phyloP scores from a whole-genome alignment of 2,888 invertebrate species.

The Nemotelus nigrinus region DNA sequence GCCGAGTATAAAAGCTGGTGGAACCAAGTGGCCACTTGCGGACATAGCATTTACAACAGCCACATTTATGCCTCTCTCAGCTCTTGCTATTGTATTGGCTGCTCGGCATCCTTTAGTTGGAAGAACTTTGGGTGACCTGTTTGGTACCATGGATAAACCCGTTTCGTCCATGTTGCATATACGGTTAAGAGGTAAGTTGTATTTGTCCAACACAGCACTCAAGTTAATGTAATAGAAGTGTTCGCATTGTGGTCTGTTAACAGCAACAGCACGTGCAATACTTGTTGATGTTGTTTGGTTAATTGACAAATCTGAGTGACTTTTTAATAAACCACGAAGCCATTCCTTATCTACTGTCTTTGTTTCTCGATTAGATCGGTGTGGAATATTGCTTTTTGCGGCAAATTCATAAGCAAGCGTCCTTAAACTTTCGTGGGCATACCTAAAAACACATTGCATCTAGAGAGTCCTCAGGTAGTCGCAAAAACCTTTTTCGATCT shows the following conservation, averaged over 20 bases:
- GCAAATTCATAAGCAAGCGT: too few relatives aligned
- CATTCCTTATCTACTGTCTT: too few relatives aligned
- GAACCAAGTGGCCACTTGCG: background rate
- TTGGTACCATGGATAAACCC: background rate
- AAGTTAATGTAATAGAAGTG: slow-evolving; percentile 4
- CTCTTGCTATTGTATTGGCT: background rate
- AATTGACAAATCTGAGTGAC: background rate
- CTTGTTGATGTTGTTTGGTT: background rate
- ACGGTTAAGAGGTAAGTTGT: background rate
- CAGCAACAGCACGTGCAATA: slow-evolving; percentile 3
- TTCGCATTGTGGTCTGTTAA: slow-evolving; percentile 15
- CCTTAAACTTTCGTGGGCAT: too few relatives aligned
- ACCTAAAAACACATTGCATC: too few relatives aligned
- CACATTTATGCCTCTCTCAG: background rate
- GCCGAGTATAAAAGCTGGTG: background rate
- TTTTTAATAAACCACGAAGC: too few relatives aligned
- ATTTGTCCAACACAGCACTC: slow-evolving; percentile 7
- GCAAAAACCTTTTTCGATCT: too few relatives aligned
- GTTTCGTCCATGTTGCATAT: background rate
- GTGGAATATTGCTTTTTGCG: too few relatives aligned
- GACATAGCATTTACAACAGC: background rate
- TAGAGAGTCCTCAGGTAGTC: too few relatives aligned
- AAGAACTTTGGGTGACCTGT: background rate
- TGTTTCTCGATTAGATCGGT: too few relatives aligned
- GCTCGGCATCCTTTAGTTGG: background rate